Base-by-base conservation (phyloP, 1,140 invertebrate species). In the Lepidostoma basale region DNA sequence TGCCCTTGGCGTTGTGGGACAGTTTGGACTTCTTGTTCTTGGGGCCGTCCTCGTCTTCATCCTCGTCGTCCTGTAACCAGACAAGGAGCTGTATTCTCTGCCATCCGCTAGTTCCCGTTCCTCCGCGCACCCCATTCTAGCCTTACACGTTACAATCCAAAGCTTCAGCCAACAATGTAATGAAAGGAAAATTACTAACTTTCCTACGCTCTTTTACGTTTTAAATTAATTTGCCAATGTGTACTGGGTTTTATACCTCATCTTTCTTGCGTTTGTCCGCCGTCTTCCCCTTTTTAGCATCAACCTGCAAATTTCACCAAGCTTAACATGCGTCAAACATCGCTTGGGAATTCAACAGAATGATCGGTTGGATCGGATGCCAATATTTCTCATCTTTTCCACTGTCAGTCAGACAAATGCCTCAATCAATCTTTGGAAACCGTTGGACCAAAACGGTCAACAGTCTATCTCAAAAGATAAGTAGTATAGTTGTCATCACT, bases 11-110 rank as follows among this genome's bases (percentile, higher is more conserved):
- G 68, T 87, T 88, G 76, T 87, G 87, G 73, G 85, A 85, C 72
- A 88, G 84, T 83, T 89, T 89, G 70, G 85, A 80, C 71, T 88
- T 87, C 79, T 88, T 88, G 75, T 84, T 86, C 75, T 86, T 86
- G 23, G 88, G 87, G 42, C 88, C 87, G 52, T 88, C 87, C 47
- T 88, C 87, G 52, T 88, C 87, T 39, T 87, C 86, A 67, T 87
- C 86, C 77, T 88, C 79, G 74, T 80, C 72, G 18, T 72, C 69
- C 69, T 71, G 20, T 20, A 62, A 70, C 26, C 10, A 67, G 28
- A 47, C 42, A 36, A 56, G 14, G n/a, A n/a, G n/a, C n/a, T n/a
- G n/a, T n/a, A n/a, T n/a, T n/a, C n/a, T n/a, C n/a, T n/a, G n/a
- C n/a, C n/a, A 52, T 22, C 25, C 33, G n/a, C 16, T 22, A 16